These are phyloP conservation scores for Pandion haliaetus DNA, from an alignment of 2,113 vertebrate species.

Conservation along the genomic window DNA sequence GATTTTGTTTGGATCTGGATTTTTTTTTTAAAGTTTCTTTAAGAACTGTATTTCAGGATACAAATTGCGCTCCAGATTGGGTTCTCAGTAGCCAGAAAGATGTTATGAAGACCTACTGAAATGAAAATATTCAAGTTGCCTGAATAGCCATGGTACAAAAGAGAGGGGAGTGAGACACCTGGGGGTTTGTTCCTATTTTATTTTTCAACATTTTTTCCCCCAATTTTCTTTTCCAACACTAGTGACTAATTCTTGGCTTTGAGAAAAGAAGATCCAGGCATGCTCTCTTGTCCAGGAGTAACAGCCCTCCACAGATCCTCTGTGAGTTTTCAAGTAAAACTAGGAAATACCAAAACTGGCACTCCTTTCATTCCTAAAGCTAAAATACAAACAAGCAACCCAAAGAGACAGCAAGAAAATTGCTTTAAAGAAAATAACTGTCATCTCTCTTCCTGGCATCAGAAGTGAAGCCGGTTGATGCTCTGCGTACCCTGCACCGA, in stretches of 20 bases:
- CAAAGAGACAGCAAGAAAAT: neutral
- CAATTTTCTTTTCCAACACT: neutral
- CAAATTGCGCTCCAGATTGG: neutral
- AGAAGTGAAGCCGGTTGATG: neutral
- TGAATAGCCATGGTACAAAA: neutral
- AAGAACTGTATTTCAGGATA: neutral
- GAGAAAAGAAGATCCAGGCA: neutral
- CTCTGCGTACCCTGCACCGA: neutral
- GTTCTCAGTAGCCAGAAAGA: neutral
- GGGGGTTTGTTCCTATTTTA: neutral
- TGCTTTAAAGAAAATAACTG: conserved; percentile 4
- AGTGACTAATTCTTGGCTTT: neutral
- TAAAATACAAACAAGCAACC: neutral
- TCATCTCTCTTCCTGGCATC: neutral
- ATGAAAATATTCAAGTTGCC: neutral
- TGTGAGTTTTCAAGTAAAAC: neutral
- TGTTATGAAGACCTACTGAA: neutral
- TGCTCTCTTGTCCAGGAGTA: neutral
- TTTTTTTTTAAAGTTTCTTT: neutral
- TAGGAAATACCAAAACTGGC: neutral
- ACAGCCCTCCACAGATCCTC: neutral
- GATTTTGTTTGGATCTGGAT: neutral
- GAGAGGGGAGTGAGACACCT: neutral
- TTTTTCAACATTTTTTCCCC: neutral
- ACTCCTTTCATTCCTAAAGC: neutral